Percentiles rank a stretch among this genome's conserved stretches.
phyloP scores from a whole-genome alignment of 1,140 invertebrate species.

The Drosophila teissieri region DNA sequence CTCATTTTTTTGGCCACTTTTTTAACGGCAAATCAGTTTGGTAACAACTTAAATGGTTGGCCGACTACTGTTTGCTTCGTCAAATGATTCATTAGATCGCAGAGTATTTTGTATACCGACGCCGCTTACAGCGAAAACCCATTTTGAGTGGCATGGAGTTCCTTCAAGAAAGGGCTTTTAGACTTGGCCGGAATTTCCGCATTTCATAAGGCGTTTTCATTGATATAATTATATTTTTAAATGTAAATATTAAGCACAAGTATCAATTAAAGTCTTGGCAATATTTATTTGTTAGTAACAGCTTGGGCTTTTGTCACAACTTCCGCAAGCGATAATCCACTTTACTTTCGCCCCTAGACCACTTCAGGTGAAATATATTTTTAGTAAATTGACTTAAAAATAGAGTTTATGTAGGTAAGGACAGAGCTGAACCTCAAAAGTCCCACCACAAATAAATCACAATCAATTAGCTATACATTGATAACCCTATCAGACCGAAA shows the following conservation, averaged over 20 bases:
- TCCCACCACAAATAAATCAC: slow-evolving; percentile 32
- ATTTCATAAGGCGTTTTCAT: neutral
- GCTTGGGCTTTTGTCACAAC: neutral
- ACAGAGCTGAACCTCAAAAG: neutral
- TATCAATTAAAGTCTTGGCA: too few relatives aligned
- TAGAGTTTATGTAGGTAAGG: slow-evolving; percentile 4
- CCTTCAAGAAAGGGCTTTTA: neutral
- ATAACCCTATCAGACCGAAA: slow-evolving; percentile 40
- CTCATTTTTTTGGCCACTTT: slow-evolving; percentile 26
- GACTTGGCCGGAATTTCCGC: slow-evolving; percentile 1
- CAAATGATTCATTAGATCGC: slow-evolving; percentile 67
- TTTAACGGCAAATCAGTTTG: slow-evolving; percentile 52
- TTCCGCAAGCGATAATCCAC: slow-evolving; percentile 1
- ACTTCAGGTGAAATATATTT: slow-evolving; percentile 15
- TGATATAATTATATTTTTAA: neutral
- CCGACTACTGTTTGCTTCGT: slow-evolving; percentile 73
- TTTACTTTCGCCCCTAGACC: neutral
- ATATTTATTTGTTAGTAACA: too few relatives aligned
- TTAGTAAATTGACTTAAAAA: slow-evolving; percentile 32
- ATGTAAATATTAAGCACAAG: neutral
- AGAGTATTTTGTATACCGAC: slow-evolving; percentile 57
- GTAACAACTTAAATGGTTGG: slow-evolving; percentile 71
- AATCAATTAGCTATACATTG: slow-evolving; percentile 33
- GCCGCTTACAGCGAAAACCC: slow-evolving; percentile 63
- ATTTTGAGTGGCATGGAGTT: slow-evolving; percentile 52